Conservation (phyloP, 2,888 invertebrate species). For the Neoascia interrupta region DNA sequence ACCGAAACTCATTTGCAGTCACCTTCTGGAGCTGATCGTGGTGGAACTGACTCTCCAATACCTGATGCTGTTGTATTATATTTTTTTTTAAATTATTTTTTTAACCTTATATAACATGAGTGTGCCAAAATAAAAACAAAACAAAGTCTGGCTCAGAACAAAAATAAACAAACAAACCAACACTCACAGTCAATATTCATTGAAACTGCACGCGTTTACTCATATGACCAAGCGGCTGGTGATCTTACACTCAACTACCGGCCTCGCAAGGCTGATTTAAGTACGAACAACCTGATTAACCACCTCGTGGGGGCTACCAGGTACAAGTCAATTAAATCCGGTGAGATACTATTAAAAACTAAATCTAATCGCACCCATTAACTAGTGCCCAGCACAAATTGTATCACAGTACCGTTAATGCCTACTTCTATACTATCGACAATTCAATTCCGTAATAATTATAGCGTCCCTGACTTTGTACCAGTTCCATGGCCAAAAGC, state of each 20-base stretch:
- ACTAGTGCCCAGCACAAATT: not conserved
- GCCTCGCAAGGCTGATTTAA: constrained; percentile 28
- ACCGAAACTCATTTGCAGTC: no score
- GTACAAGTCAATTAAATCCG: not conserved
- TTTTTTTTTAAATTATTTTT: constrained; percentile 20
- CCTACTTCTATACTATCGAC: not conserved
- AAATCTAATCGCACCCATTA: not conserved
- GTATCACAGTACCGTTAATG: constrained; percentile 22
- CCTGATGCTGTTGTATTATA: not conserved
- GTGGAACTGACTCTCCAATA: no score
- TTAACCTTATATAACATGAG: constrained; percentile 47
- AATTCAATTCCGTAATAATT: constrained; percentile 53
- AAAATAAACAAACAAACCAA: constrained; percentile 18
- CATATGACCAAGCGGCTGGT: constrained; percentile 28
- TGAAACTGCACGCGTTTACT: constrained; percentile 46
- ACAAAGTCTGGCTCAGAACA: constrained; percentile 35
- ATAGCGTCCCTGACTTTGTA: constrained; percentile 53
- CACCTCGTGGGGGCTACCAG: not conserved
- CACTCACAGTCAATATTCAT: constrained; percentile 28
- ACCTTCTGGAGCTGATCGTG: no score
- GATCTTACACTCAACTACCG: constrained; percentile 37
- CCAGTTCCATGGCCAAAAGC: constrained; percentile 51
- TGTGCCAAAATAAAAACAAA: constrained; percentile 28
- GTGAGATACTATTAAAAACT: not conserved
- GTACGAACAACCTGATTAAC: not conserved